A percentile compares a stretch with the other conserved stretches of the same genome.
Evolutionary conservation across 2,888 invertebrate genomes (phyloP).

Genomic region (Epirrhoe tristata): DNA sequence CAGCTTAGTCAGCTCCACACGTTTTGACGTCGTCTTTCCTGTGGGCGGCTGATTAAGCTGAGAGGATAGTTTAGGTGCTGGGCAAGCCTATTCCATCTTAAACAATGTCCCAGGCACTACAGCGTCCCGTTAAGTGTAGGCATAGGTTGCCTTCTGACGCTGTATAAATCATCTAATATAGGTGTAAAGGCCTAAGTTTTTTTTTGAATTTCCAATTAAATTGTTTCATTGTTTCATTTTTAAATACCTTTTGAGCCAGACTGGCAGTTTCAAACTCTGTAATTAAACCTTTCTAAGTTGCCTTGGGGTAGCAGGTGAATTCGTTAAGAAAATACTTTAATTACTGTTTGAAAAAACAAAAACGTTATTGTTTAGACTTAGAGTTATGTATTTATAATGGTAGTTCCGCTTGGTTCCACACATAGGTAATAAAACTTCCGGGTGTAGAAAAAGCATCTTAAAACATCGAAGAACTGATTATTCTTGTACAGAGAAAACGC

Average conservation of each 20-base stretch:
- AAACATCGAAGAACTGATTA: neutral
- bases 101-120: too few relatives aligned
- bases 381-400: neutral
- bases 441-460: neutral
- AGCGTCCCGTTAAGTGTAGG: too few relatives aligned
- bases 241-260: conserved; percentile 51
- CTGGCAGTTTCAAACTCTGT: conserved; percentile 52
- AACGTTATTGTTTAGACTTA: neutral
- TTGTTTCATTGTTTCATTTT: conserved; percentile 53
- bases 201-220: conserved; percentile 25
- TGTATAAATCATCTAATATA: too few relatives aligned
- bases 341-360: conserved; percentile 7
- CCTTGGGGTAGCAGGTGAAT: conserved; percentile 33
- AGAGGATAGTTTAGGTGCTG: too few relatives aligned
- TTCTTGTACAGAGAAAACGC: neutral
- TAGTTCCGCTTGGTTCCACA: neutral
- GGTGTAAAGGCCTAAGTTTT: too few relatives aligned
- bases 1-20: too few relatives aligned
- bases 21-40: too few relatives aligned
- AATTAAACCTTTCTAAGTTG: conserved; percentile 52
- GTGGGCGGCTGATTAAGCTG: too few relatives aligned
- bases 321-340: conserved; percentile 19
- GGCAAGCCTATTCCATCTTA: too few relatives aligned
- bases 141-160: too few relatives aligned
- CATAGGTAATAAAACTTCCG: neutral